Percentiles rank a stretch among this genome's conserved stretches.
phyloP scores from a whole-genome alignment of 2,888 invertebrate species.

The Drosophila histrio region DNA sequence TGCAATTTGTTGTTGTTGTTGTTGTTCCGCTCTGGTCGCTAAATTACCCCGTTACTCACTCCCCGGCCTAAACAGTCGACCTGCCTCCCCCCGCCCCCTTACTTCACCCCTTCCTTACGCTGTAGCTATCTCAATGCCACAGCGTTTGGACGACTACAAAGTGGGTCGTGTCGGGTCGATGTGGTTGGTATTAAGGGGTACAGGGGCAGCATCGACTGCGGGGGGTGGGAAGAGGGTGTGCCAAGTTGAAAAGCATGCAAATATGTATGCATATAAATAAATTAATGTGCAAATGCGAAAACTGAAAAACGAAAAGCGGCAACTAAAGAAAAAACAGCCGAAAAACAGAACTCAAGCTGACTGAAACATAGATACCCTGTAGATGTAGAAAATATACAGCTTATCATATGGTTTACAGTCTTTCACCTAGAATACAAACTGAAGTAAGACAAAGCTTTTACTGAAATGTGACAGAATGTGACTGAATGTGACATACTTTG shows the following conservation, averaged over 20 bases:
- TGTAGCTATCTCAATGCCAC: conserved; percentile 65
- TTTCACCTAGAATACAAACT: not conserved
- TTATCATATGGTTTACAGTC: not conserved
- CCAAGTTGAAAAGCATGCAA: conserved; percentile 75
- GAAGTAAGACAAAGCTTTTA: too few relatives aligned
- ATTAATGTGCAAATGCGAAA: conserved; percentile 78
- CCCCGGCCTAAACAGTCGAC: not conserved
- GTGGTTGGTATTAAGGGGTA: not conserved
- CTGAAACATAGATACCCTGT: conserved; percentile 24
- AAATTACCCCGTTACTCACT: conserved; percentile 39
- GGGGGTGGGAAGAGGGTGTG: conserved; percentile 51
- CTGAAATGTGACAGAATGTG: not conserved
- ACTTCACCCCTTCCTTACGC: not conserved
- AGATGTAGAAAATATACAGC: not conserved
- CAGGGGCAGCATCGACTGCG: not conserved
- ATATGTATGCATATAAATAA: conserved; percentile 77
- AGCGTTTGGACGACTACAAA: conserved; percentile 49
- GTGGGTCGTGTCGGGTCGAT: conserved; percentile 71
- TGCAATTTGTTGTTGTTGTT: conserved; percentile 47
- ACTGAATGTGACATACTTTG: not conserved
- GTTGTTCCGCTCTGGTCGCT: conserved; percentile 45
- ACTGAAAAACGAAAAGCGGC: conserved; percentile 46
- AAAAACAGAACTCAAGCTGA: not conserved
- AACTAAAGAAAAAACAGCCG: not conserved
- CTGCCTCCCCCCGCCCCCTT: not conserved